phyloP scores from a whole-genome alignment of 2,113 vertebrate species.

The Saccopteryx leptura region DNA sequence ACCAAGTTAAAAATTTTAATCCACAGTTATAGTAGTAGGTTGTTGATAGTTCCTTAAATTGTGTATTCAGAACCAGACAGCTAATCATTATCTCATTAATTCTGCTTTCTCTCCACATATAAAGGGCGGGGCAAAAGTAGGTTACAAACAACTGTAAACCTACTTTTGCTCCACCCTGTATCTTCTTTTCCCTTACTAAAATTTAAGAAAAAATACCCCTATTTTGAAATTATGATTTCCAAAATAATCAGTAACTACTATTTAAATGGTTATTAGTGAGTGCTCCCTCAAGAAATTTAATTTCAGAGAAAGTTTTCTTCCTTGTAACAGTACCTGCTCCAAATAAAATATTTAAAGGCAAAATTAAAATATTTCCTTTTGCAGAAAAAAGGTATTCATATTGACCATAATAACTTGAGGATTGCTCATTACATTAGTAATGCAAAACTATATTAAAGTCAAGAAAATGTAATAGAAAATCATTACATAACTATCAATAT shows the following conservation, averaged over 20 bases:
- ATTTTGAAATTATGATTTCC: constrained; percentile 45
- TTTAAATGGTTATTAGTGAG: constrained; percentile 1
- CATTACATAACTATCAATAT: background rate
- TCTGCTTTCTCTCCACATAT: background rate
- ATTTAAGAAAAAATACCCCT: background rate
- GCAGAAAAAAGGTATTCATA: background rate
- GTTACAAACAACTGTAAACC: background rate
- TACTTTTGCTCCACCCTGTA: background rate
- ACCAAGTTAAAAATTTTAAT: background rate
- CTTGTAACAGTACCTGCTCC: background rate
- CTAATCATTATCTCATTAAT: constrained; percentile 12
- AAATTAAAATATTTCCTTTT: background rate
- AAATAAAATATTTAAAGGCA: constrained; percentile 39
- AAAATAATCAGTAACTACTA: constrained; percentile 40
- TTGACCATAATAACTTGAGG: background rate
- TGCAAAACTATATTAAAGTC: background rate
- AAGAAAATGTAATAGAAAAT: constrained; percentile 21
- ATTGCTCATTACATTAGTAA: background rate
- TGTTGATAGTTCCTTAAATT: background rate
- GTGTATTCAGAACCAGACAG: background rate
- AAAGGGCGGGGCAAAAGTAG: background rate
- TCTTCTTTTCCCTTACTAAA: constrained; percentile 30
- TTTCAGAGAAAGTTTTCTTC: background rate
- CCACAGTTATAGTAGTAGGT: background rate
- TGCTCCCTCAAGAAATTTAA: background rate